phyloP scores from a whole-genome alignment of 2,113 vertebrate genomes.

The Oostethus manadensis region DNA sequence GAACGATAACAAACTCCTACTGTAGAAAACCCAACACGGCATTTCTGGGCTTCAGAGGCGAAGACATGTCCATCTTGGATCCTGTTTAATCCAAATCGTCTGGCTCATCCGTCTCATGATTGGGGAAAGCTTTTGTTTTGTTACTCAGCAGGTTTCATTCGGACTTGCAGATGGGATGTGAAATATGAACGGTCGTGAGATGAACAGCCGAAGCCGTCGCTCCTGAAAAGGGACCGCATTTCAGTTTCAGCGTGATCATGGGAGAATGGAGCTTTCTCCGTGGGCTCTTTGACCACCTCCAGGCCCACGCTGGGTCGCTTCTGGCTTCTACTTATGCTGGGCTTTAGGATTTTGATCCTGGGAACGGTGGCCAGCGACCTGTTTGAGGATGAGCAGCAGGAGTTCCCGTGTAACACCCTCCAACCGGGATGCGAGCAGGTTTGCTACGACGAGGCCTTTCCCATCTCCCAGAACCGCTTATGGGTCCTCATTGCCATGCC shows the following conservation, averaged over 20 bases:
- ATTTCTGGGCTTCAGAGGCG: background rate
- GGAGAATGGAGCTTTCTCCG: slow-evolving; percentile 84
- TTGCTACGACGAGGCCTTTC: slow-evolving; percentile 87
- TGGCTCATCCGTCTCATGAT: too few species aligned
- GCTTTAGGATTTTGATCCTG: slow-evolving; percentile 87
- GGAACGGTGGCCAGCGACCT: slow-evolving; percentile 86
- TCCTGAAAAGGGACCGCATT: background rate
- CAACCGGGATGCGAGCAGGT: slow-evolving; percentile 91
- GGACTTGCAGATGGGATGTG: slow-evolving; percentile 15
- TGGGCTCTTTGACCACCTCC: slow-evolving; percentile 78
- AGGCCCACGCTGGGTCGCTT: slow-evolving; percentile 83
- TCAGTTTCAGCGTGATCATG: slow-evolving; percentile 65
- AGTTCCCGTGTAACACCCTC: slow-evolving; percentile 87
- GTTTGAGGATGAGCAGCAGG: slow-evolving; percentile 86
- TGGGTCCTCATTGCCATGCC: slow-evolving; percentile 89
- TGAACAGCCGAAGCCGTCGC: too few species aligned
- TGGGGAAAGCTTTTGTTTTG: background rate
- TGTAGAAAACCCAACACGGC: background rate
- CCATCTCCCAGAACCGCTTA: slow-evolving; percentile 91
- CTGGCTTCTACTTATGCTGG: slow-evolving; percentile 88
- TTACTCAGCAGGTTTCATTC: background rate
- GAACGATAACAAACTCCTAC: too few species aligned
- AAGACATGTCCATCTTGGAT: background rate
- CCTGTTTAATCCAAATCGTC: background rate
- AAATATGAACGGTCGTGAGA: background rate